Conservation (phyloP, 2,113 vertebrate genomes). For the Hippopotamus amphibius region DNA sequence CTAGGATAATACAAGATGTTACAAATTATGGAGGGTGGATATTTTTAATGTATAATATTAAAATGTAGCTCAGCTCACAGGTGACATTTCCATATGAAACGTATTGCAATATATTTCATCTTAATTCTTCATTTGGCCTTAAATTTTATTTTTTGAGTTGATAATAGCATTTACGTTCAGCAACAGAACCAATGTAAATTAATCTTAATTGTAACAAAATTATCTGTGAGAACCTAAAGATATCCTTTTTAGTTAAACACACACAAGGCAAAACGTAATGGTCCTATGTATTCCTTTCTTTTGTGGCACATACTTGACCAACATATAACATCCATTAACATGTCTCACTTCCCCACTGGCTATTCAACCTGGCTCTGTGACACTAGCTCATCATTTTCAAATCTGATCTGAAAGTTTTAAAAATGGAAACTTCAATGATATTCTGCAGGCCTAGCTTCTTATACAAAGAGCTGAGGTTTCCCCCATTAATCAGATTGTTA, state of each 20-base stretch:
- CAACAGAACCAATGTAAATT: not conserved
- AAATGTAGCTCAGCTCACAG: not conserved
- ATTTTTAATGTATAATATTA: not conserved
- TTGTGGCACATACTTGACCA: not conserved
- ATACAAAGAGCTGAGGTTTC: not conserved
- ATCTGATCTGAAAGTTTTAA: not conserved
- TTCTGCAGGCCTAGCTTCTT: slow-evolving; percentile 7
- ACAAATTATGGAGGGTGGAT: not conserved
- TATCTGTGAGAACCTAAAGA: not conserved
- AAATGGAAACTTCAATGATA: not conserved
- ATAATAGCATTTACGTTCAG: not conserved
- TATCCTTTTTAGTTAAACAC: not conserved
- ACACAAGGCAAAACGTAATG: not conserved
- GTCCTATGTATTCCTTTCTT: not conserved
- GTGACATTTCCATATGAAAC: not conserved
- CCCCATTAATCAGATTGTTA: not conserved
- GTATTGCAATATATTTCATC: not conserved
- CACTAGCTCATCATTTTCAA: slow-evolving; percentile 35
- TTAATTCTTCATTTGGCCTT: not conserved
- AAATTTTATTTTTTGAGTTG: not conserved
- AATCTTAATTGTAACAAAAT: slow-evolving; percentile 17
- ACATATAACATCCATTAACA: not conserved
- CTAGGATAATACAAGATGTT: slow-evolving; percentile 4
- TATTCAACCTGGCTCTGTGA: not conserved
- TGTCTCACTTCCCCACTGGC: not conserved